A percentile compares a stretch with the other conserved stretches of the same genome.
Conservation (phyloP, 2,797 vertebrate genomes). For the Mionectes olivaceus region DNA sequence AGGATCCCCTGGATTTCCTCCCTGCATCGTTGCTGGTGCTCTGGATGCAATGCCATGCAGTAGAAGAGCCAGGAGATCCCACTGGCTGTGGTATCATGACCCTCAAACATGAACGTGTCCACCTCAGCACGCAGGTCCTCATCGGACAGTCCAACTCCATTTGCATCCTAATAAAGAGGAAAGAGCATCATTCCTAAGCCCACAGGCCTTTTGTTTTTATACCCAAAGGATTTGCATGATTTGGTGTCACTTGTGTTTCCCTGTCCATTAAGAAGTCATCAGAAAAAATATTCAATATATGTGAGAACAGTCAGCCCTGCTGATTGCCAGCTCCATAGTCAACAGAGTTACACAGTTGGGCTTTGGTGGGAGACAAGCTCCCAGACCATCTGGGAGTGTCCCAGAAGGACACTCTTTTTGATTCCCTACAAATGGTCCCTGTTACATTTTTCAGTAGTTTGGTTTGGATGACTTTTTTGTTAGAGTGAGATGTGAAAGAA, state of each 20-base stretch:
- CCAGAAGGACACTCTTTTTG: neutral
- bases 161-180: constrained; percentile 81
- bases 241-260: neutral
- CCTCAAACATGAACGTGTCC: constrained; percentile 93
- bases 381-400: too few species aligned
- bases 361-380: neutral
- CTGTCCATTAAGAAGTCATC: neutral
- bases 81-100: constrained; percentile 87
- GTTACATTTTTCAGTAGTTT: neutral
- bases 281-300: neutral
- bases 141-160: constrained; percentile 82
- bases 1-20: constrained; percentile 84
- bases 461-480: neutral
- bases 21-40: constrained; percentile 88
- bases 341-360: neutral
- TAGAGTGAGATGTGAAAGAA: neutral
- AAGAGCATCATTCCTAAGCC: neutral
- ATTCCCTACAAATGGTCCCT: neutral
- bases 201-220: neutral
- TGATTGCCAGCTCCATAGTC: neutral
- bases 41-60: constrained; percentile 84
- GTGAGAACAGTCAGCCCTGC: neutral
- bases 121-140: constrained; percentile 87
- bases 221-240: neutral
- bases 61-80: constrained; percentile 89